phyloP scores from a whole-genome alignment of 1,140 invertebrate species.

The Drosophila quadrilineata region DNA sequence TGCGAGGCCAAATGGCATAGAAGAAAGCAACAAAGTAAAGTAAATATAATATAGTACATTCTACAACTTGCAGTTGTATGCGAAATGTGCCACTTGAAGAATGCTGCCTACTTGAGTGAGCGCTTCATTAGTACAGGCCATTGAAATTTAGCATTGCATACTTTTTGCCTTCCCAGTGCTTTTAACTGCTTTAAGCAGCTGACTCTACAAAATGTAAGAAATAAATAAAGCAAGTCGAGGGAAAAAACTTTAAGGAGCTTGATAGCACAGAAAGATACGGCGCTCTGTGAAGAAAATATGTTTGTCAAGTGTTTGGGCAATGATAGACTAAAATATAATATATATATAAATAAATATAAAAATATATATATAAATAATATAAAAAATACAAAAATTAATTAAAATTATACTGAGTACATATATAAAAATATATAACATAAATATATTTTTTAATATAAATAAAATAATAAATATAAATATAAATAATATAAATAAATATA shows the following conservation, averaged over 20 bases:
- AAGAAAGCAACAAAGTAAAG: background rate
- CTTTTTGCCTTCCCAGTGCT: background rate
- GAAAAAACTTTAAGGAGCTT: background rate
- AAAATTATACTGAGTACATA: no score
- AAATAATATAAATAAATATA: no score
- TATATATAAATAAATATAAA: no score
- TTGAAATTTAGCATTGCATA: conserved; percentile 61
- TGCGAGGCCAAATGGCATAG: conserved; percentile 25
- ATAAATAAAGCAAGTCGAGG: background rate
- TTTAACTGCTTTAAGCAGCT: conserved; percentile 47
- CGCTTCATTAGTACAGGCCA: conserved; percentile 57
- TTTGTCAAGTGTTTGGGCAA: no score
- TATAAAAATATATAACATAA: no score
- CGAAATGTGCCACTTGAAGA: conserved; percentile 14
- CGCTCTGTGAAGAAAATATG: no score
- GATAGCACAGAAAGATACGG: background rate
- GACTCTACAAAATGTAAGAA: background rate
- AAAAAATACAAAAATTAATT: no score
- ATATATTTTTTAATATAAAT: no score
- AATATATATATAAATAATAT: no score
- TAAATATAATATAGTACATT: background rate
- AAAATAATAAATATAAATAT: no score
- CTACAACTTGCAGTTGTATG: conserved; percentile 6
- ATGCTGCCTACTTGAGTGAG: conserved; percentile 10
- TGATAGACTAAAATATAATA: no score